These are phyloP conservation scores for rabbit (Oryctolagus cuniculus) DNA, from an alignment of 2,113 vertebrate genomes.

Conservation along the genomic window DNA sequence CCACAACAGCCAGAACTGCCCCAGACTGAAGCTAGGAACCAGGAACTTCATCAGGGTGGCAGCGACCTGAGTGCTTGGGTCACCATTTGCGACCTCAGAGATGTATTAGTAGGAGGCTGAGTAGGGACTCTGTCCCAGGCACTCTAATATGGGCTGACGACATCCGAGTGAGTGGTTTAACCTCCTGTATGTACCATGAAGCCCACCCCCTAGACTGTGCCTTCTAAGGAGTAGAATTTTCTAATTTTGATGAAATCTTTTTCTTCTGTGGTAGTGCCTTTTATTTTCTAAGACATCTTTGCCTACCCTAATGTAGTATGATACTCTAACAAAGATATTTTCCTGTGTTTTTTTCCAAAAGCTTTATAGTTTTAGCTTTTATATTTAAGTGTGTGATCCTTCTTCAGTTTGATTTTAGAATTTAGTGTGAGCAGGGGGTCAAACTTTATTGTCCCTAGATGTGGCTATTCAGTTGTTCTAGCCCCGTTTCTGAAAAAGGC, in stretches of 20 bases:
- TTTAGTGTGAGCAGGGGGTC: background rate
- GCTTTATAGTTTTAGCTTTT: conserved; percentile 41
- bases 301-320: background rate
- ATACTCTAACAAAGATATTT: background rate
- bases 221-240: conserved; percentile 10
- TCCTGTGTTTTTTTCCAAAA: background rate
- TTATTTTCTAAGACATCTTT: conserved; percentile 35
- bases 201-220: too few relatives aligned
- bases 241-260: conserved; percentile 40
- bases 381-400: background rate
- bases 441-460: background rate
- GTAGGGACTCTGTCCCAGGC: too few relatives aligned
- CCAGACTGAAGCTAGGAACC: too few relatives aligned
- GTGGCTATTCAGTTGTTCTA: background rate
- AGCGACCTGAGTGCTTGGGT: too few relatives aligned
- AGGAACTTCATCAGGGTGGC: too few relatives aligned
- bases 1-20: too few relatives aligned
- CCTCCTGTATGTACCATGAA: too few relatives aligned
- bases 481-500: conserved; percentile 16
- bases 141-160: too few relatives aligned
- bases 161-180: too few relatives aligned
- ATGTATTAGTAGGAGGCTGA: too few relatives aligned
- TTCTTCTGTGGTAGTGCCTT: background rate
- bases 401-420: background rate
- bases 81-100: too few relatives aligned